Evolutionary conservation across 2,113 vertebrate genomes (phyloP).

Genomic region (Nycticorax nycticorax): DNA sequence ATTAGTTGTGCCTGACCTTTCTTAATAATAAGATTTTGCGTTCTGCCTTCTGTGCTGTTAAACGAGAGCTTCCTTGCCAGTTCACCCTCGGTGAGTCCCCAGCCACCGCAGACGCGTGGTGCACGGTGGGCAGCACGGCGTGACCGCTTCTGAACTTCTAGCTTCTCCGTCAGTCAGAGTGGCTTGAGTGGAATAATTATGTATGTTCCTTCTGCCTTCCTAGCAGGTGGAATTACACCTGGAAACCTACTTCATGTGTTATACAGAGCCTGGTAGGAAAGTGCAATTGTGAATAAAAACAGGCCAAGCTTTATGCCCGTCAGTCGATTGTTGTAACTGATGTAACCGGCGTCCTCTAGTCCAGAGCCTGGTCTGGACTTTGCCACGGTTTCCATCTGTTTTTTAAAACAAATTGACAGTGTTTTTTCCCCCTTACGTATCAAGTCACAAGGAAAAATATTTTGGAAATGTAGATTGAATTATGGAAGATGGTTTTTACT

Average conservation of each 20-base stretch:
- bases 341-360: background rate
- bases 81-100: background rate
- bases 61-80: background rate
- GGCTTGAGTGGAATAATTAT: background rate
- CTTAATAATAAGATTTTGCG: background rate
- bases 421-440: background rate
- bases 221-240: background rate
- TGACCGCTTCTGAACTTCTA: background rate
- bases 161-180: background rate
- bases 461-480: background rate
- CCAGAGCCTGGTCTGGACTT: background rate
- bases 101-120: accelerated
- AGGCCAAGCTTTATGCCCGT: background rate
- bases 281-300: background rate
- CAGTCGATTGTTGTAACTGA: background rate
- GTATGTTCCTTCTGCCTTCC: background rate
- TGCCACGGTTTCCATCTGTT: background rate
- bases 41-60: background rate
- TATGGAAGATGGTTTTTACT: background rate
- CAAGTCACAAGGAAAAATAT: background rate
- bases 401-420: background rate
- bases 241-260: background rate
- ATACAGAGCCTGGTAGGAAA: background rate
- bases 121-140: accelerated
- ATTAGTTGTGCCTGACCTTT: background rate